phyloP scores from a whole-genome alignment of 2,888 invertebrate species.

The Dryobotodes eremita region DNA sequence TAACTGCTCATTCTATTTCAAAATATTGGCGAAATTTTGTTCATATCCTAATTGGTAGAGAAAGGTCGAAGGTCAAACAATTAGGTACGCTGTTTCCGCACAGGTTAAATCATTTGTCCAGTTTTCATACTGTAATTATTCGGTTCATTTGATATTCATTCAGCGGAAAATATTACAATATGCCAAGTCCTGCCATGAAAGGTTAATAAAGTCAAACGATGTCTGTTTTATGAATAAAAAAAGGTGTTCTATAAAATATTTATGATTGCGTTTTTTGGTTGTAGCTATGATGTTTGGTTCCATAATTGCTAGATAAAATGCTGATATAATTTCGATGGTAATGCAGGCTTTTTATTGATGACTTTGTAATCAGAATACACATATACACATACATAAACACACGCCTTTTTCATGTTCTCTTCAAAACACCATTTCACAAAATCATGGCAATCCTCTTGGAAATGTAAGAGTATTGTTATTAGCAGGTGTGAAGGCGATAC shows the following conservation, averaged over 20 bases:
- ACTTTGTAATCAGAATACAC: not conserved
- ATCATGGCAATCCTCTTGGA: not conserved
- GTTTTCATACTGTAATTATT: constrained; percentile 56
- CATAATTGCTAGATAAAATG: not conserved
- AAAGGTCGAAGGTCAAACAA: constrained; percentile 32
- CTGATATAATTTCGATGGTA: not conserved
- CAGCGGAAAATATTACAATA: constrained; percentile 59
- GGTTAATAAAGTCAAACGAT: constrained; percentile 55
- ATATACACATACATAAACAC: too few relatives aligned
- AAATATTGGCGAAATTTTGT: not conserved
- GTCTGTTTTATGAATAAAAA: constrained; percentile 57
- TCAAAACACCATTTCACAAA: not conserved
- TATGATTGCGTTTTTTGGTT: constrained; percentile 37
- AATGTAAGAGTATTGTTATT: not conserved
- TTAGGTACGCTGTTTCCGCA: constrained; percentile 13
- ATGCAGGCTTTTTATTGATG: not conserved
- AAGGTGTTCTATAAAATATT: constrained; percentile 51
- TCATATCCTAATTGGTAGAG: constrained; percentile 1
- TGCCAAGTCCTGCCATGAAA: constrained; percentile 50
- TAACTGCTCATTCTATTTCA: not conserved
- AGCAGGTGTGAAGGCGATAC: not conserved
- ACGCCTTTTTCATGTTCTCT: too few relatives aligned
- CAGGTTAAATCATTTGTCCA: constrained; percentile 39
- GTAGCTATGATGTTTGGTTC: constrained; percentile 7
- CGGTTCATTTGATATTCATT: constrained; percentile 63